A percentile compares a stretch with the other conserved stretches of the same genome.
These are phyloP conservation scores for Baccha elongata DNA, from an alignment of 2,888 invertebrate species.

Conservation along the genomic window DNA sequence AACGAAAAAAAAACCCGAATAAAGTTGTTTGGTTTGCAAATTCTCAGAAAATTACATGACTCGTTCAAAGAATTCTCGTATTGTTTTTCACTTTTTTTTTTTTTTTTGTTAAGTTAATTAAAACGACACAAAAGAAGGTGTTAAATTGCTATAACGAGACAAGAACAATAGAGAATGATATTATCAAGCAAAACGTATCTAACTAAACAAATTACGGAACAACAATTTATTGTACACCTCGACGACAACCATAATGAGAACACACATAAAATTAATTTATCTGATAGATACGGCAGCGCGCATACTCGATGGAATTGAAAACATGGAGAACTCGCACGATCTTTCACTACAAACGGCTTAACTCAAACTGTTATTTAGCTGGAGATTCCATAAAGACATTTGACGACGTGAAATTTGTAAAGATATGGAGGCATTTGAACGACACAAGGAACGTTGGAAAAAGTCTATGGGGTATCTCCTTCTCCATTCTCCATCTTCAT, in stretches of 20 bases:
- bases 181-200: slow-evolving; percentile 29
- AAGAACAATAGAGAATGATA: slow-evolving; percentile 37
- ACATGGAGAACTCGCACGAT: slow-evolving; percentile 54
- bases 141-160: slow-evolving; percentile 30
- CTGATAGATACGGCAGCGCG: slow-evolving; percentile 61
- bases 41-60: slow-evolving; percentile 61
- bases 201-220: slow-evolving; percentile 14
- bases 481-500: too few species aligned
- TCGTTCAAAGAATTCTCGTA: slow-evolving; percentile 26
- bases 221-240: slow-evolving; percentile 50
- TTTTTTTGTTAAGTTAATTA: slow-evolving; percentile 30
- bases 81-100: slow-evolving; percentile 17
- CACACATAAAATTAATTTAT: slow-evolving; percentile 40
- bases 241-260: slow-evolving; percentile 10
- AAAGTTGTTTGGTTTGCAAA: slow-evolving; percentile 5
- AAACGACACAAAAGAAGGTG: slow-evolving; percentile 17
- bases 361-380: slow-evolving; percentile 60
- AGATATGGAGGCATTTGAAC: background rate
- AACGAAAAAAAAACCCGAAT: slow-evolving; percentile 9
- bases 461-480: slow-evolving; percentile 37
- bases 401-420: slow-evolving; percentile 22
- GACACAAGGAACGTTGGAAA: slow-evolving; percentile 14
- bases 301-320: slow-evolving; percentile 22
- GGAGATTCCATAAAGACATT: slow-evolving; percentile 66
- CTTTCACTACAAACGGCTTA: slow-evolving; percentile 67